Base-by-base conservation (phyloP, 2,797 vertebrate genomes). In the Enteromius argenteus region DNA sequence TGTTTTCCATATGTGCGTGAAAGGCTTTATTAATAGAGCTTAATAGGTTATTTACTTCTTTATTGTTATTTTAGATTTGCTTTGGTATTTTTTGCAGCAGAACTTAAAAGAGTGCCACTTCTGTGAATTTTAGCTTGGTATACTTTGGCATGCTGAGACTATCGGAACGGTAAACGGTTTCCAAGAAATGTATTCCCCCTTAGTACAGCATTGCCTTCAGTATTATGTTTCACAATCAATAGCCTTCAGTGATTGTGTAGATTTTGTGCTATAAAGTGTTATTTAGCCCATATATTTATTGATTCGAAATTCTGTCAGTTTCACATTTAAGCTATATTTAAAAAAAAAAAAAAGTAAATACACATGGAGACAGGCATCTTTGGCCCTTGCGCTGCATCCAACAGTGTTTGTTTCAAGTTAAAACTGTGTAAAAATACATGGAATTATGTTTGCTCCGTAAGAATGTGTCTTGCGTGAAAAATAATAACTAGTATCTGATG, bases 391-490 rank as follows among this genome's bases (percentile, higher is more conserved):
- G 0, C 42, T 11, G 53, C 37, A 60, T 17, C 37, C 60, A 17
- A 17, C 13, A 30, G 56, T 58, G 44, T 77, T 79, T 53, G 19
- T 14, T 35, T 53, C 10, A 0, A 51, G 72, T 74, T 74, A 53
- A 64, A 64, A 66, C 10, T n/a, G 60, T 35, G 35, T 37, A 32
- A 79, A 35, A 79, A 35, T 46, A 67, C 42, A 49, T 21, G 19
- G 6, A 42, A 37, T 37, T 35, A 42, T 35, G 27, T 79, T 64
- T 62, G 3, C 23, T 79, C 23, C 15, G 7, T 49, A 60, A 67
- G 30, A 51, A 51, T 51, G 39, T 79, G 60, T 66, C 60, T 64
- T 49, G 14, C 32, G 77, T 46, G 60, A 46, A 79, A 30, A 79
- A 66, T 49, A 11, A 1, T 49, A 23, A 79, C 60, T 64, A 49